Evolutionary conservation across 2,113 vertebrate species (phyloP), one percentile per base, ranked within the genome.

Genomic region (Psilopogon haemacephalus): DNA sequence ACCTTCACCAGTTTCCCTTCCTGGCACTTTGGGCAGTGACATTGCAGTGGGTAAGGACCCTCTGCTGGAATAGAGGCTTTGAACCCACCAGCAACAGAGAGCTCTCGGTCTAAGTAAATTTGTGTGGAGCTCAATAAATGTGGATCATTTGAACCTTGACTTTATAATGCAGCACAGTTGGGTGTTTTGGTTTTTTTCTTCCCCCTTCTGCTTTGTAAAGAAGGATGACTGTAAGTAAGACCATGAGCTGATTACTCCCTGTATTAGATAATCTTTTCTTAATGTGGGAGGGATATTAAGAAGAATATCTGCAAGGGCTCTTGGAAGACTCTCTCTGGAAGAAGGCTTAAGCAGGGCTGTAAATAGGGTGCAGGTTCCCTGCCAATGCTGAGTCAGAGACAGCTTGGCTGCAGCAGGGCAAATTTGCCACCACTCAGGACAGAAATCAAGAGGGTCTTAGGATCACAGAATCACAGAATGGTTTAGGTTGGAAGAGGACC

Each of bases 281-380:
- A 89, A 88, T 84, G 87, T 83, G 74, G 81, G 82, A 92, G 91
- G 76, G 72, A 80, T 95, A 88, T 85, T 89, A 89, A 89, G 71
- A 89, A 67, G 75, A 95, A 75, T 64, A 71, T 52, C 90, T 71
- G 64, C 17, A 59, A 58, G 55, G 6, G 20, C 70, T 83, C 32
- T 91, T 91, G 82, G 67, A 90, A 85, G 23, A 80, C 33, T 86
- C 80, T 94, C 89, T 58, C 46, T 91, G 71, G 81, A 87, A 87
- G 91, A 85, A 89, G 52, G 40, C 82, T 91, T 94, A 87, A 92
- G 79, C 42, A 13, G 24, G 4, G 9, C 46, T 55, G 37, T 78
- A 75, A 87, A 80, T 91, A 79, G 56, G 63, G 64, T 89, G 68
- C 20, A 15, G 2, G 2, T 79, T 93, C 42, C 1, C 23, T 87